Evolutionary conservation across 2,797 vertebrate genomes (phyloP).

Genomic region (Acipenser ruthenus): DNA sequence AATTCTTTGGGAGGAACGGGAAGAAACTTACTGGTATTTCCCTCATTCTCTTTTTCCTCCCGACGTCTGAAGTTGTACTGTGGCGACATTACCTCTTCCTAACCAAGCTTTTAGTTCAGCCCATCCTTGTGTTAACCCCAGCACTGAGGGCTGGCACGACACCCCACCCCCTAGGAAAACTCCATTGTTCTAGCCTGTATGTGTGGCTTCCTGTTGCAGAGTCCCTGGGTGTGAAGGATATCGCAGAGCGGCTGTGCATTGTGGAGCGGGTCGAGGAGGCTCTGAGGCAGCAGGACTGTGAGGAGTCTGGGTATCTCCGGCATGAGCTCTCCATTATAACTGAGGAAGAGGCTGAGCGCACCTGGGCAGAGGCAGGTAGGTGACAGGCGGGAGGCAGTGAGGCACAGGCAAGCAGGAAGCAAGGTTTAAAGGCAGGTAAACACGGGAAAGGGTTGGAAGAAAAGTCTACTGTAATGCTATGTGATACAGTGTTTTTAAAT

Average conservation of each 20-base stretch:
- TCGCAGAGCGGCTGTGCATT: slow-evolving; percentile 23
- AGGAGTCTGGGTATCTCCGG: background rate
- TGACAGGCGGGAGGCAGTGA: background rate
- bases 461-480: too few species aligned
- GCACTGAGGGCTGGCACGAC: background rate
- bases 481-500: too few species aligned
- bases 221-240: slow-evolving; percentile 28
- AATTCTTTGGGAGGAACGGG: slow-evolving; percentile 14
- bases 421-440: too few species aligned
- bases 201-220: slow-evolving; percentile 28
- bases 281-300: slow-evolving; percentile 17
- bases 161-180: slow-evolving; percentile 26
- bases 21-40: slow-evolving; percentile 23
- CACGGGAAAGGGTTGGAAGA: too few species aligned
- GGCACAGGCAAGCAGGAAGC: too few species aligned
- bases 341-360: slow-evolving; percentile 3
- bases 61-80: too few species aligned
- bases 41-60: slow-evolving; percentile 1
- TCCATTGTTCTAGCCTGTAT: slow-evolving; percentile 36
- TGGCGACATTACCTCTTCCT: too few species aligned
- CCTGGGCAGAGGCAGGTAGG: slow-evolving; percentile 19
- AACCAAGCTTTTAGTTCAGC: slow-evolving; percentile 9
- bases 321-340: slow-evolving; percentile 19
- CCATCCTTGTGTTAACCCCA: slow-evolving; percentile 11
- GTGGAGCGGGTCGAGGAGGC: slow-evolving; percentile 31